Conservation (phyloP, 30 jellyfish, hydroid and myxozoan genomes). For the Pseudorhiza aurosa region DNA sequence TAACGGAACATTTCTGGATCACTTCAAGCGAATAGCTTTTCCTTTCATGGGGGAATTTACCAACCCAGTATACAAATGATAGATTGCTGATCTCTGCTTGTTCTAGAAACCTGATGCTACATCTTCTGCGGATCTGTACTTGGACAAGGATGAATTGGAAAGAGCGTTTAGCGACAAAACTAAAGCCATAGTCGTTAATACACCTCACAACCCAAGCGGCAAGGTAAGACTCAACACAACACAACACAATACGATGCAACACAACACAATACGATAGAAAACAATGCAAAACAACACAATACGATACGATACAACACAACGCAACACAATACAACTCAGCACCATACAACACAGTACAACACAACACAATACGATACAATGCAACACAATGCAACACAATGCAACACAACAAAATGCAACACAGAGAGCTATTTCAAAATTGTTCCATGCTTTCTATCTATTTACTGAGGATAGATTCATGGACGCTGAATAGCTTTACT, state of each 20-base stretch:
- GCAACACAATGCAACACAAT: not conserved
- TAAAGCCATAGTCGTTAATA: constrained; percentile 83
- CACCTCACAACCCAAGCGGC: constrained; percentile 98
- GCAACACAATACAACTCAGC: no score
- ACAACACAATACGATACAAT: not conserved
- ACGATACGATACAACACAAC: not conserved
- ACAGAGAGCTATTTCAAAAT: no score
- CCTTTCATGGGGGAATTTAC: no score
- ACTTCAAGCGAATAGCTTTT: no score
- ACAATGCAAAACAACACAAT: not conserved
- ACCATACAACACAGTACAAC: not conserved
- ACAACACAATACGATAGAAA: not conserved
- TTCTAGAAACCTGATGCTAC: constrained; percentile 76
- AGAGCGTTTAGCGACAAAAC: constrained; percentile 81
- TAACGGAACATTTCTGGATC: no score
- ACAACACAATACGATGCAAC: not conserved
- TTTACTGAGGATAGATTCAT: not conserved
- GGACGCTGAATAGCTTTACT: no score
- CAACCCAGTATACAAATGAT: no score
- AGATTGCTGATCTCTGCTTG: no score
- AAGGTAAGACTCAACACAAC: constrained; percentile 46
- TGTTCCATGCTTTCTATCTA: no score
- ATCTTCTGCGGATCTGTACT: constrained; percentile 68
- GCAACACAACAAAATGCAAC: not conserved
- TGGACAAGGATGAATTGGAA: constrained; percentile 79